These are phyloP conservation scores for Perizoma affinitatum DNA, from an alignment of 2,888 invertebrate genomes.

Conservation along the genomic window DNA sequence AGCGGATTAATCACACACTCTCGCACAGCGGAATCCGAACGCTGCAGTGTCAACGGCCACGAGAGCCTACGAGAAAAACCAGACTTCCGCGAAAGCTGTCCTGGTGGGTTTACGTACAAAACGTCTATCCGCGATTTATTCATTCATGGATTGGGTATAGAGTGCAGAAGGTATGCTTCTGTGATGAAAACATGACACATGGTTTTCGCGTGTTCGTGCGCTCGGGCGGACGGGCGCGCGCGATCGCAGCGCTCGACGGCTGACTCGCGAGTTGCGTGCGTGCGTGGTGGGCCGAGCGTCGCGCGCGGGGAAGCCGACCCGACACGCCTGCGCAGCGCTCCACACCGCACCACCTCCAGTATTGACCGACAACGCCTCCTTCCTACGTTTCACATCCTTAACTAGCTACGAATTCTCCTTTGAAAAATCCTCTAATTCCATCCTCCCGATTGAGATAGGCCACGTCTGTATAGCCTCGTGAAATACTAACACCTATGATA, in stretches of 20 bases:
- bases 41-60: constrained; percentile 83
- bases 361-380: constrained; percentile 84
- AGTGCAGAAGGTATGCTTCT: constrained; percentile 60
- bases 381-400: constrained; percentile 82
- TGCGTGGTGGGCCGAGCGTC: constrained; percentile 54
- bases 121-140: constrained; percentile 52
- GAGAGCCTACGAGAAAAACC: constrained; percentile 76
- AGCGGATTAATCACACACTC: constrained; percentile 82
- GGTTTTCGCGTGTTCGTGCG: constrained; percentile 64
- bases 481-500: constrained; percentile 19
- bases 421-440: constrained; percentile 78
- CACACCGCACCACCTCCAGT: constrained; percentile 80
- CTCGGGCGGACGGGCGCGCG: constrained; percentile 57
- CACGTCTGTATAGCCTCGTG: constrained; percentile 60
- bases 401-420: constrained; percentile 79
- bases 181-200: constrained; percentile 82
- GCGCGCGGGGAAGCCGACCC: constrained; percentile 59
- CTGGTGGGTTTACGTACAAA: constrained; percentile 45
- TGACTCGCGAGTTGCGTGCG: constrained; percentile 80
- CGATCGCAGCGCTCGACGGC: constrained; percentile 80
- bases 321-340: constrained; percentile 75
- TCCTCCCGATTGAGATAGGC: constrained; percentile 71
- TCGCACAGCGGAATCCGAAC: constrained; percentile 82
- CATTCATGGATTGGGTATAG: constrained; percentile 61
- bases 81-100: constrained; percentile 73